Percentiles rank a stretch among this genome's conserved stretches.
phyloP scores from a whole-genome alignment of 2,888 invertebrate genomes.

The Cistogaster globosa region DNA sequence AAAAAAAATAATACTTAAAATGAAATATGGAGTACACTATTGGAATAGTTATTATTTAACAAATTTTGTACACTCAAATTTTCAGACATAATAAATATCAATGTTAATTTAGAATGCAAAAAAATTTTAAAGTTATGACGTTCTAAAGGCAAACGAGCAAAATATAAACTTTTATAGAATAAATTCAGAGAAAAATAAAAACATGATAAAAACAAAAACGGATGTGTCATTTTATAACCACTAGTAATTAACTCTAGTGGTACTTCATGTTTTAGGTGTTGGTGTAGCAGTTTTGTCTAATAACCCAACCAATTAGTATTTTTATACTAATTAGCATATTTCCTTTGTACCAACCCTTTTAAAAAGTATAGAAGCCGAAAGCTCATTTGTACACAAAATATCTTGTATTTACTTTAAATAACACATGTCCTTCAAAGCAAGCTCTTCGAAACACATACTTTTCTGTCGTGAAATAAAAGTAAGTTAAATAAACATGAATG shows the following conservation, averaged over 20 bases:
- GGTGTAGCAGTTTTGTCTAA: constrained; percentile 48
- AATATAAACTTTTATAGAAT: no score
- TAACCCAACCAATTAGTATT: constrained; percentile 67
- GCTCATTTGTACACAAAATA: not conserved
- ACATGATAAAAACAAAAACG: constrained; percentile 34
- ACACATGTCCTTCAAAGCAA: constrained; percentile 42
- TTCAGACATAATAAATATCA: no score
- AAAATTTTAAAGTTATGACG: no score
- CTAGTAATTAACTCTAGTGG: constrained; percentile 47
- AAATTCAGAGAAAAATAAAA: not conserved
- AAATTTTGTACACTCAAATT: no score
- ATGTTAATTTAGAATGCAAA: no score
- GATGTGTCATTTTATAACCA: constrained; percentile 61
- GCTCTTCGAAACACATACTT: not conserved
- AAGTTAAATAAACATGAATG: constrained; percentile 32
- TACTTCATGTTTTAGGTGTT: constrained; percentile 58
- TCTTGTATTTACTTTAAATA: constrained; percentile 34
- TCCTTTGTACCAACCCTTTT: constrained; percentile 30
- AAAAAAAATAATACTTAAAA: no score
- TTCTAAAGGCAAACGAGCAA: no score
- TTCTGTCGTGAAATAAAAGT: no score
- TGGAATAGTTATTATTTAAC: no score
- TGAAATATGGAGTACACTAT: no score
- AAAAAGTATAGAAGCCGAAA: constrained; percentile 5
- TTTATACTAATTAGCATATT: constrained; percentile 64